Evolutionary conservation across 2,113 vertebrate species (phyloP).

Genomic region (Ahaetulla prasina): DNA sequence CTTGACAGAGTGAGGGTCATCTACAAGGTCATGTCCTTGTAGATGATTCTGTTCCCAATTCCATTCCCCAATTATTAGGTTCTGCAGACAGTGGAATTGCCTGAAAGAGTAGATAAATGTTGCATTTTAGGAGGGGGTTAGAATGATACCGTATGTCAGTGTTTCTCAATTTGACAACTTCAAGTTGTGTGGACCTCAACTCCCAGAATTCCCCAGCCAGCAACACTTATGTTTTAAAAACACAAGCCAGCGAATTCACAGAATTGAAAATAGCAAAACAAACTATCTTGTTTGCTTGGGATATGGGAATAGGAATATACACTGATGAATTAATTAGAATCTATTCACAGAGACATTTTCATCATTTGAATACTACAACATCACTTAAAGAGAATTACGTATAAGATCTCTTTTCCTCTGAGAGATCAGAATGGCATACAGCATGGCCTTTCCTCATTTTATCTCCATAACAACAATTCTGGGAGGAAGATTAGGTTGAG

Average conservation of each 20-base stretch:
- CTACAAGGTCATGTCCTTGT: no score
- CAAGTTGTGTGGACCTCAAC: neutral
- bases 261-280: neutral
- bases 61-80: neutral
- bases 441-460: neutral
- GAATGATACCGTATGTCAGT: neutral
- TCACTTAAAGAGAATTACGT: neutral
- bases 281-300: neutral
- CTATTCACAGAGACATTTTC: neutral
- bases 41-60: neutral
- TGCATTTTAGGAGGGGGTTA: neutral
- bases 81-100: neutral
- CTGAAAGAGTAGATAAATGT: no score
- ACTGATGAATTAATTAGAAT: neutral
- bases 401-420: neutral
- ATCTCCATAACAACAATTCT: neutral
- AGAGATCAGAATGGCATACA: neutral
- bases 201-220: neutral
- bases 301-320: neutral
- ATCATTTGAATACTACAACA: neutral
- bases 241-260: neutral
- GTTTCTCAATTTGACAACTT: neutral
- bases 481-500: neutral
- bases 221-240: neutral
- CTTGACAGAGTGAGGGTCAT: no score